These are phyloP conservation scores for Thalassoma bifasciatum DNA, from an alignment of 2,113 vertebrate species.

Conservation along the genomic window DNA sequence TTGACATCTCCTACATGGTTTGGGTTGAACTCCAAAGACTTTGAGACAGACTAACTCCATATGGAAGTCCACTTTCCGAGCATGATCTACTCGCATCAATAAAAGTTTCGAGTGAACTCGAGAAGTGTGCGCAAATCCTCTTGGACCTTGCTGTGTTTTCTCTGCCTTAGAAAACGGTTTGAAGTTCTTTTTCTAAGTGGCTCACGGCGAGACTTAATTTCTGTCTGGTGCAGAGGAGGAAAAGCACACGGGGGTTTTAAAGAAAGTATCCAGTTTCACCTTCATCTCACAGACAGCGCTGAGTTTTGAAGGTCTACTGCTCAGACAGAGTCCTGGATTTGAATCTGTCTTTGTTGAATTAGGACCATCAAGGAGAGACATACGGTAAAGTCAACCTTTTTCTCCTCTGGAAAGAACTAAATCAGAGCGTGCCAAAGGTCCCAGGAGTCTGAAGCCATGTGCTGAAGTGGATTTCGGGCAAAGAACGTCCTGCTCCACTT, in stretches of 20 bases:
- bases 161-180: conserved; percentile 25
- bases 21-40: conserved; percentile 38
- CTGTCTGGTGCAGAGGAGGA: conserved; percentile 31
- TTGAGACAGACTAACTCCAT: conserved; percentile 37
- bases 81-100: conserved; percentile 32
- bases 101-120: conserved; percentile 41
- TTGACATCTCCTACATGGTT: conserved; percentile 29
- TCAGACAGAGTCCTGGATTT: conserved; percentile 37
- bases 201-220: conserved; percentile 31
- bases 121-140: conserved; percentile 42
- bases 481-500: conserved; percentile 60
- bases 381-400: conserved; percentile 45
- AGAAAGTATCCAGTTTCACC: conserved; percentile 56
- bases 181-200: conserved; percentile 20
- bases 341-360: conserved; percentile 45
- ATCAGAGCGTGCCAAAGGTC: conserved; percentile 47
- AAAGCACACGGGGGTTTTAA: conserved; percentile 39
- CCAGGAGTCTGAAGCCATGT: conserved; percentile 59
- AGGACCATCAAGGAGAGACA: conserved; percentile 34
- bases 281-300: conserved; percentile 22
- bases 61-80: conserved; percentile 50
- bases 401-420: conserved; percentile 53
- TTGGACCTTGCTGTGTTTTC: conserved; percentile 45
- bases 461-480: conserved; percentile 62
- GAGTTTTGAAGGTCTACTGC: conserved; percentile 19